Evolutionary conservation across 53 echinoderm and acorn worm genomes (phyloP).

Genomic region (Echinarachnius parma): DNA sequence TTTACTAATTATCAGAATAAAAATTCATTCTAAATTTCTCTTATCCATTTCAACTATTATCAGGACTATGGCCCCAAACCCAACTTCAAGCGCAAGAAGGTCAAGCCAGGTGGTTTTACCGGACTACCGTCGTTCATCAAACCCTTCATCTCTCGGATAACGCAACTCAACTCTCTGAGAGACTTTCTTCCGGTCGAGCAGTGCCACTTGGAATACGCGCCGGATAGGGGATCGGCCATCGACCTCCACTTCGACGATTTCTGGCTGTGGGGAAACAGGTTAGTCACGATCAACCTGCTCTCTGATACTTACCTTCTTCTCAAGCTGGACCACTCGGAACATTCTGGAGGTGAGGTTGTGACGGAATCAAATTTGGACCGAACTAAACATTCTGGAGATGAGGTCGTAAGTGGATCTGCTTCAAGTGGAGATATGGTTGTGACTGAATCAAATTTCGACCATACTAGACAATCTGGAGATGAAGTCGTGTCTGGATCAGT

Average conservation of each 20-base stretch:
- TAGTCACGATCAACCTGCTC: slow-evolving; percentile 87
- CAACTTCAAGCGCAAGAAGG: slow-evolving; percentile 84
- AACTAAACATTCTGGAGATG: too few species aligned
- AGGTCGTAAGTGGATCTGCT: neutral
- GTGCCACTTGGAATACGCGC: slow-evolving; percentile 87
- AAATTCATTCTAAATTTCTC: neutral
- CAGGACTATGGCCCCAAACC: slow-evolving; percentile 95
- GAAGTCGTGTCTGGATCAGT: too few species aligned
- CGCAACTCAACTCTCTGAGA: slow-evolving; percentile 12
- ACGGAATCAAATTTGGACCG: too few species aligned
- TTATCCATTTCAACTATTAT: neutral
- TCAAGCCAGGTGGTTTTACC: slow-evolving; percentile 66
- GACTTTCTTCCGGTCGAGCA: slow-evolving; percentile 79
- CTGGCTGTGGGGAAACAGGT: slow-evolving; percentile 93
- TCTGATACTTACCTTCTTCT: slow-evolving; percentile 65
- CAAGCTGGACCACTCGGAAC: neutral
- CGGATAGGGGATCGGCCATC: slow-evolving; percentile 82
- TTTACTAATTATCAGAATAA: too few species aligned
- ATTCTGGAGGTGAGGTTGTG: neutral
- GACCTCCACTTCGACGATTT: slow-evolving; percentile 90
- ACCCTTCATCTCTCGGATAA: slow-evolving; percentile 59
- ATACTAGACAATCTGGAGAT: too few species aligned
- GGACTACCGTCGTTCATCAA: slow-evolving; percentile 82
- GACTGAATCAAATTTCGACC: too few species aligned
- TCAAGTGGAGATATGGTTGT: neutral